Conservation (phyloP, 2,888 invertebrate genomes). For the Gastrophysa polygoni region DNA sequence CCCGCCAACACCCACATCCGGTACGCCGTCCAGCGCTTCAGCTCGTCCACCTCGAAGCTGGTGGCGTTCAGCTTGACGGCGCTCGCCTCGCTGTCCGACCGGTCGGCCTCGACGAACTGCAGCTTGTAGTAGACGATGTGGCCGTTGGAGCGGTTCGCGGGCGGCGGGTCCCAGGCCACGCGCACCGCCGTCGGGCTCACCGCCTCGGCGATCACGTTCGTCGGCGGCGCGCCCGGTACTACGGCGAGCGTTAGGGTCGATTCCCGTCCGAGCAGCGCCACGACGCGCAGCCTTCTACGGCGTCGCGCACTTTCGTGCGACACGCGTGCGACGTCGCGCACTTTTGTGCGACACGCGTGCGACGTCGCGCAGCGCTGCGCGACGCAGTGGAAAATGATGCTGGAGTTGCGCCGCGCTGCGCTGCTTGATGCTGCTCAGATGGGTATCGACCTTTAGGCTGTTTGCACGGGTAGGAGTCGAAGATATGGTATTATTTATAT, state of each 20-base stretch:
- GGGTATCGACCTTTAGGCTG: too few relatives aligned
- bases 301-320: too few relatives aligned
- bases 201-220: conserved; percentile 88
- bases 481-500: too few relatives aligned
- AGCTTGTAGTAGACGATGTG: conserved; percentile 95
- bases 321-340: too few relatives aligned
- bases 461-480: too few relatives aligned
- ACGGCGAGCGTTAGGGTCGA: conserved; percentile 48
- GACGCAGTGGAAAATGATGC: too few relatives aligned
- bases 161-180: conserved; percentile 93
- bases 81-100: conserved; percentile 83
- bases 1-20: conserved; percentile 96
- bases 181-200: conserved; percentile 88
- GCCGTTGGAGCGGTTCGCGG: conserved; percentile 88
- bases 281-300: too few relatives aligned
- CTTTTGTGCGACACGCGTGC: too few relatives aligned
- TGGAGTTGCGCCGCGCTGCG: too few relatives aligned
- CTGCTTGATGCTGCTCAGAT: too few relatives aligned
- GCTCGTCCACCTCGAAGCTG: conserved; percentile 82
- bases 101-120: conserved; percentile 83
- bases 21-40: conserved; percentile 95
- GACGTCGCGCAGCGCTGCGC: too few relatives aligned
- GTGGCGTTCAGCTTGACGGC: conserved; percentile 81
- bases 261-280: too few relatives aligned
- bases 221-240: conserved; percentile 98